Base-by-base conservation (phyloP, 1,140 invertebrate species). In the Drosophila lowei region DNA sequence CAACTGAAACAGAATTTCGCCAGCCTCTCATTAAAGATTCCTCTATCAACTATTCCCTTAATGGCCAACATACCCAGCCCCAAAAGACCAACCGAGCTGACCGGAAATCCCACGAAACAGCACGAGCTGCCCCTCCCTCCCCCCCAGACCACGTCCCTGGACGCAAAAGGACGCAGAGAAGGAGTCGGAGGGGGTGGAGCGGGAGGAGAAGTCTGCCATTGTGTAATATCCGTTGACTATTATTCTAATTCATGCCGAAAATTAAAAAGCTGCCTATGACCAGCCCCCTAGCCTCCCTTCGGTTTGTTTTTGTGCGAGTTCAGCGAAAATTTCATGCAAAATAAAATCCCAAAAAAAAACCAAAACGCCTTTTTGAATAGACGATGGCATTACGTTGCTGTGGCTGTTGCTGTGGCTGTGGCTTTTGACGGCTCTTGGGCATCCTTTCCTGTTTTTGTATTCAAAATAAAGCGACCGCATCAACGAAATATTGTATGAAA, bases 171-270 rank as follows among this genome's bases (percentile, higher is more conserved):
- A 5, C 34, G 11, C 11, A 5, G 11, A 13, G 11, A 3, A 34
- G 2, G 30, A 11, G 1, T 18, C 18, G 1, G 1, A 18, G 2
- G 18, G 18, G 18, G 18, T 2, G 30, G 9, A 30, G 30, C 8
- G 34, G 34, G 1, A 0, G 11, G 34, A 16, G 46, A 44, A 25
- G 54, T 15, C 67, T 46, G 28, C 43, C 62, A 75, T 75, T 75
- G 71, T 75, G 62, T 75, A 75, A 75, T 75, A 75, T 76, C 64
- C 72, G 73, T 76, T 76, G 72, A 75, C 74, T 77, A 76, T 77
- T 77, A 70, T 77, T 77, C 74, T 77, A 77, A 77, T 76, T 77
- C 74, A 77, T 76, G 65, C 74, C 61, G 58, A 77, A 75, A 77
- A 77, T 77, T 77, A 77, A 77, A 77, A 77, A 77, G 74, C 72